Evolutionary conservation across 2,113 vertebrate species (phyloP).

Genomic region (Epinephelus lanceolatus): DNA sequence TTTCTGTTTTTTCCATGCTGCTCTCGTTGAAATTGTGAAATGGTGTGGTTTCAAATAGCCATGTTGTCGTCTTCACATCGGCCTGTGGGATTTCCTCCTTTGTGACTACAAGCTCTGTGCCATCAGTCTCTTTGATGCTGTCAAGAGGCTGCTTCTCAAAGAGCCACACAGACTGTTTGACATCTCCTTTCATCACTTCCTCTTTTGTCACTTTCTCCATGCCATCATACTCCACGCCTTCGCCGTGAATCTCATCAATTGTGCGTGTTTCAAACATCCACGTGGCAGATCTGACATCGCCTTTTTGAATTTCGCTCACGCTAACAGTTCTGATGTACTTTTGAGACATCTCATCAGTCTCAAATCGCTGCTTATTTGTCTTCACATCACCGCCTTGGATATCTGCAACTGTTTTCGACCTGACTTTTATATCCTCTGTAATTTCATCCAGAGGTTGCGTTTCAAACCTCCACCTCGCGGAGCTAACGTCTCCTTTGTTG

Average conservation of each 20-base stretch:
- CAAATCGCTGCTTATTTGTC: conserved; percentile 87
- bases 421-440: conserved; percentile 84
- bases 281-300: conserved; percentile 90
- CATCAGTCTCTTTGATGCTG: conserved; percentile 87
- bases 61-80: conserved; percentile 92
- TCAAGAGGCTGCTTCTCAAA: conserved; percentile 93
- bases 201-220: conserved; percentile 90
- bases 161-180: conserved; percentile 93
- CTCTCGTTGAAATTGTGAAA: conserved; percentile 89
- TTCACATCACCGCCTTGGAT: conserved; percentile 91
- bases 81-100: conserved; percentile 90
- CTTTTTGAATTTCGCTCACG: conserved; percentile 92
- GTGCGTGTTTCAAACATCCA: conserved; percentile 95
- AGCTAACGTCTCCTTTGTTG: conserved; percentile 90
- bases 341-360: conserved; percentile 84
- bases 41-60: conserved; percentile 93
- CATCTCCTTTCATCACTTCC: conserved; percentile 91
- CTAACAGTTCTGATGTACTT: conserved; percentile 90
- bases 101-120: conserved; percentile 66
- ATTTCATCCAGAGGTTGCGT: conserved; percentile 92
- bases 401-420: conserved; percentile 83
- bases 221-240: conserved; percentile 84
- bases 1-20: conserved; percentile 85
- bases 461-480: conserved; percentile 93
- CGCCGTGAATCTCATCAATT: conserved; percentile 88